Conservation (phyloP, 2,888 invertebrate genomes). For the Protophormia terraenovae region DNA sequence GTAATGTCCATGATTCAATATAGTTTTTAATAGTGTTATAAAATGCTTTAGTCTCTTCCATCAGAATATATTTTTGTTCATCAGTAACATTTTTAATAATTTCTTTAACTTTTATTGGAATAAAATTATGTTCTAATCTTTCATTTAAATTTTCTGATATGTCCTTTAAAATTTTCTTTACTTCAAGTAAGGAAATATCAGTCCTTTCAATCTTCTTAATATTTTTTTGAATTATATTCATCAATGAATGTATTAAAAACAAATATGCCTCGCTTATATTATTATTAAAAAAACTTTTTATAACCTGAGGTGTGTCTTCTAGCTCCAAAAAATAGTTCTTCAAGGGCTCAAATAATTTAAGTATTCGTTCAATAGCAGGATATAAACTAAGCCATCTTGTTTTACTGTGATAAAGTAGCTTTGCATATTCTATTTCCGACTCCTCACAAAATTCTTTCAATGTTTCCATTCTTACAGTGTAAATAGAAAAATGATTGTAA, state of each 20-base stretch:
- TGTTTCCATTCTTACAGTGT: slow-evolving; percentile 48
- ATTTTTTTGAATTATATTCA: slow-evolving; percentile 27
- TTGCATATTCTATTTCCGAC: neutral
- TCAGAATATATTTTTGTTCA: slow-evolving; percentile 6
- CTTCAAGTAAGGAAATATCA: slow-evolving; percentile 23
- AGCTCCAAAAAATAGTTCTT: slow-evolving; percentile 43
- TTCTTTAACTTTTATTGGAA: slow-evolving; percentile 27
- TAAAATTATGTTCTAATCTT: slow-evolving; percentile 25
- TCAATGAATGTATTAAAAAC: slow-evolving; percentile 3
- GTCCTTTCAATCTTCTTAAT: slow-evolving; percentile 5
- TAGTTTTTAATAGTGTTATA: slow-evolving; percentile 19
- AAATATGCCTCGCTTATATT: slow-evolving; percentile 23
- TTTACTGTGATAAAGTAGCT: neutral
- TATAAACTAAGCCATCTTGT: slow-evolving; percentile 24
- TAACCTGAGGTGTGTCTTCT: slow-evolving; percentile 22
- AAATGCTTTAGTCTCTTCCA: slow-evolving; percentile 13
- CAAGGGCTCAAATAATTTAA: slow-evolving; percentile 32
- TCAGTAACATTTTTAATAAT: slow-evolving; percentile 4
- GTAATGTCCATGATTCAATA: slow-evolving; percentile 20
- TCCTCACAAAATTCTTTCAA: slow-evolving; percentile 6
- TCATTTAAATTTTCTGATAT: slow-evolving; percentile 38
- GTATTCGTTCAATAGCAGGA: slow-evolving; percentile 17
- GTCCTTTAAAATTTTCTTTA: slow-evolving; percentile 32
- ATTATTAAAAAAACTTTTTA: slow-evolving; percentile 2
- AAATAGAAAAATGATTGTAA: slow-evolving; percentile 43